Percentiles rank a stretch among this genome's conserved stretches.
Conservation (phyloP, 2,888 invertebrate species). For the Spodoptera exigua region DNA sequence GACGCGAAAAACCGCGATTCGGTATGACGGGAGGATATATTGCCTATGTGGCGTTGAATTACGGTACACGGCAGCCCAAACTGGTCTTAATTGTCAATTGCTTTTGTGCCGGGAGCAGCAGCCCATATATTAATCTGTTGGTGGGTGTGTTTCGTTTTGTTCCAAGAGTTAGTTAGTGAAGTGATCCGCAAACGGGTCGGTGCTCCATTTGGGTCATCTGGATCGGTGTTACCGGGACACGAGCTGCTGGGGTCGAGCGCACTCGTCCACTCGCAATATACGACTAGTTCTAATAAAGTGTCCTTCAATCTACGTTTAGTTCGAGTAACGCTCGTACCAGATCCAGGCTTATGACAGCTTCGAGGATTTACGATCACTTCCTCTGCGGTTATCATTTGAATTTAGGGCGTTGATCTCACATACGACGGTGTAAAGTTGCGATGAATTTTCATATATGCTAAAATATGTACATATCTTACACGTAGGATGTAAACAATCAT, state of each 20-base stretch:
- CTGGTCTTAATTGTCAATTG: slow-evolving; percentile 55
- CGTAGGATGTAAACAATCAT: neutral
- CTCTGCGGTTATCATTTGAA: slow-evolving; percentile 16
- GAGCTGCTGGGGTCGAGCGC: slow-evolving; percentile 62
- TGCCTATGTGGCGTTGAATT: slow-evolving; percentile 63
- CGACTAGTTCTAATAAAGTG: slow-evolving; percentile 55
- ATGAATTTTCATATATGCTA: neutral
- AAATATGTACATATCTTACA: neutral
- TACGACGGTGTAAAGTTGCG: slow-evolving; percentile 1
- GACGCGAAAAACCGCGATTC: slow-evolving; percentile 74
- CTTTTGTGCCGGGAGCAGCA: slow-evolving; percentile 45
- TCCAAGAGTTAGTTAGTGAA: slow-evolving; percentile 70
- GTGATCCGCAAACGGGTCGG: slow-evolving; percentile 74
- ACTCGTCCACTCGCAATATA: slow-evolving; percentile 66
- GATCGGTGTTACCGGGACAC: slow-evolving; percentile 73
- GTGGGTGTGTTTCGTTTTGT: slow-evolving; percentile 57
- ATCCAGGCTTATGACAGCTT: slow-evolving; percentile 32
- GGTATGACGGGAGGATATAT: slow-evolving; percentile 67
- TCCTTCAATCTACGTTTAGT: slow-evolving; percentile 46
- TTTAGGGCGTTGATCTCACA: slow-evolving; percentile 4
- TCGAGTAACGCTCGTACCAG: slow-evolving; percentile 34
- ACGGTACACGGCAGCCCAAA: slow-evolving; percentile 50
- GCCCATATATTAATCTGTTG: slow-evolving; percentile 54
- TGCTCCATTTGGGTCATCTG: slow-evolving; percentile 76
- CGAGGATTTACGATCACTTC: slow-evolving; percentile 31